These are phyloP conservation scores for Drosophila affinis DNA, from an alignment of 2,888 invertebrate genomes.

Conservation along the genomic window DNA sequence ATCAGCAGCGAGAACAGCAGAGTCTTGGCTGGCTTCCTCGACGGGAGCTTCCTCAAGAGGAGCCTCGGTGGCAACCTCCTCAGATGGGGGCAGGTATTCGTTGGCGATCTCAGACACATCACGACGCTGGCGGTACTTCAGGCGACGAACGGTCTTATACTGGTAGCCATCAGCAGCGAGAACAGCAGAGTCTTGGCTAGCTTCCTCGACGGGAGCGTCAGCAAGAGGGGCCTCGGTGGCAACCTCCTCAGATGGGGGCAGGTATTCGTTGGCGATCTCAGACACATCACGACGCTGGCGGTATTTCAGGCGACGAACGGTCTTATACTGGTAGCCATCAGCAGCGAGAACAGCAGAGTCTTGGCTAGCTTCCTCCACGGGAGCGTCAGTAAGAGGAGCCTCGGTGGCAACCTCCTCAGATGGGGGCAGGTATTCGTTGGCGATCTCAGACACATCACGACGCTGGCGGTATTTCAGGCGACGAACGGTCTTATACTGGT, in stretches of 20 bases:
- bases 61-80: no score
- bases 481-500: constrained; percentile 75
- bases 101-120: constrained; percentile 9
- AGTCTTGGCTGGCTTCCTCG: no score
- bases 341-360: constrained; percentile 57
- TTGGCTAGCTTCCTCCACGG: constrained; percentile 49
- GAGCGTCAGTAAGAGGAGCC: constrained; percentile 12
- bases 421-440: constrained; percentile 56
- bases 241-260: constrained; percentile 62
- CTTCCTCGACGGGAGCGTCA: constrained; percentile 48
- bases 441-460: constrained; percentile 62
- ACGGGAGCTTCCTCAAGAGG: no score
- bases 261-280: constrained; percentile 15
- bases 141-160: constrained; percentile 74
- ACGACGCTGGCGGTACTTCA: constrained; percentile 75
- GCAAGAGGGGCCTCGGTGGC: not conserved
- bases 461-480: constrained; percentile 71
- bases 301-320: constrained; percentile 70
- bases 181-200: constrained; percentile 51
- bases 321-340: constrained; percentile 74
- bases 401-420: constrained; percentile 52
- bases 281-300: constrained; percentile 67
- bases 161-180: constrained; percentile 66
- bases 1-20: no score
- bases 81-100: constrained; percentile 57